phyloP scores from a whole-genome alignment of 2,113 vertebrate species.

The Brachyhypopomus gauderio region DNA sequence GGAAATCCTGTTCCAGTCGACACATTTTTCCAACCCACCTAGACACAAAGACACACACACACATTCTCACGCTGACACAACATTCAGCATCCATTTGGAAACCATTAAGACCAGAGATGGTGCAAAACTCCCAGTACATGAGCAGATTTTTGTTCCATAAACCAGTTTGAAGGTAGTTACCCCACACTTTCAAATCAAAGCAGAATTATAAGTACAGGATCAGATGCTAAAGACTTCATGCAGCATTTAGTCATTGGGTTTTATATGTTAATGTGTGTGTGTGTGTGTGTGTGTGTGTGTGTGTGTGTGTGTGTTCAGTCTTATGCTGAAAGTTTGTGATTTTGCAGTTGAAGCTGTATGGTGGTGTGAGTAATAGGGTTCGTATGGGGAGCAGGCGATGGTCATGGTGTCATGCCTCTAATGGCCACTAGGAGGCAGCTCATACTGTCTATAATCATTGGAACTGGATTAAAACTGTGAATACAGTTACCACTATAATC shows the following conservation, averaged over 20 bases:
- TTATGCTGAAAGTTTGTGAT: neutral
- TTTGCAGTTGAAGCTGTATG: neutral
- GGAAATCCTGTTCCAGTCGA: constrained; percentile 47
- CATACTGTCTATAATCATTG: neutral
- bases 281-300: neutral
- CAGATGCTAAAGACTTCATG: constrained; percentile 4
- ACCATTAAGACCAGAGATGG: constrained; percentile 24
- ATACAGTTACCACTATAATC: neutral
- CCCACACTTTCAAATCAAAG: neutral
- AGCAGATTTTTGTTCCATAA: neutral
- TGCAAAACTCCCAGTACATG: neutral
- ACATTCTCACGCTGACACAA: constrained; percentile 21
- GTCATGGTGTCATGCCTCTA: neutral
- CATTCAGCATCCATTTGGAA: constrained; percentile 38
- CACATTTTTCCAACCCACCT: constrained; percentile 11
- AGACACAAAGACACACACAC: constrained; percentile 26
- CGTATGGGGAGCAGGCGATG: constrained; percentile 51
- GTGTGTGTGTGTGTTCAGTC: neutral
- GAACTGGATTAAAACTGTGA: constrained; percentile 10
- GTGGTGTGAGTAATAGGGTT: constrained; percentile 49
- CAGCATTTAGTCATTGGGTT: neutral
- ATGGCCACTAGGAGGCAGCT: constrained; percentile 46
- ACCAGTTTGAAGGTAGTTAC: neutral
- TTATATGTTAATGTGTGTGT: neutral
- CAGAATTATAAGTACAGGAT: neutral